phyloP scores from a whole-genome alignment of 2,888 invertebrate genomes.

The Acanthosepion lycidas region DNA sequence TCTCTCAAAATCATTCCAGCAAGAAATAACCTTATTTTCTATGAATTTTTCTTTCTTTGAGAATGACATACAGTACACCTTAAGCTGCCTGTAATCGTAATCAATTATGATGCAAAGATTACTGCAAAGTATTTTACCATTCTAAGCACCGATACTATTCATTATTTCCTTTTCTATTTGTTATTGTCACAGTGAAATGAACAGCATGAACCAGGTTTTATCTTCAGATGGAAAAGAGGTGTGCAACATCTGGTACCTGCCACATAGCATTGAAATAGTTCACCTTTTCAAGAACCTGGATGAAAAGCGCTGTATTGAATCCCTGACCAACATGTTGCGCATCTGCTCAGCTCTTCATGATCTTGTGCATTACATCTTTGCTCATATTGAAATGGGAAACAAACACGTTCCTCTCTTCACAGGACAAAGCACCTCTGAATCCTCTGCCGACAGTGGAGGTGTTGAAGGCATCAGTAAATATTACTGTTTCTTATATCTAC shows the following conservation, averaged over 20 bases:
- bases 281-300: slow-evolving; percentile 70
- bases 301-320: slow-evolving; percentile 63
- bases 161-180: background rate
- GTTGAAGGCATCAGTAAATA: slow-evolving; percentile 71
- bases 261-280: slow-evolving; percentile 72
- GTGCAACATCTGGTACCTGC: slow-evolving; percentile 74
- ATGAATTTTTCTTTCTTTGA: too few relatives aligned
- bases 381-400: slow-evolving; percentile 71
- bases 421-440: slow-evolving; percentile 51
- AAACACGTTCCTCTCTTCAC: slow-evolving; percentile 62
- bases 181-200: background rate
- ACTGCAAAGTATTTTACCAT: too few relatives aligned
- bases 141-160: too few relatives aligned
- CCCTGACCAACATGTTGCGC: slow-evolving; percentile 63
- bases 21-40: too few relatives aligned
- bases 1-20: too few relatives aligned
- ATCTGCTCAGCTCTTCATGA: slow-evolving; percentile 72
- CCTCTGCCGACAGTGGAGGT: slow-evolving; percentile 74
- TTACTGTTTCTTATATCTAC: background rate
- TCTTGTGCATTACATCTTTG: slow-evolving; percentile 73
- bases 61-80: too few relatives aligned
- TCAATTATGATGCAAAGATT: too few relatives aligned
- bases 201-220: slow-evolving; percentile 57
- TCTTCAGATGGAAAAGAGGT: slow-evolving; percentile 70
- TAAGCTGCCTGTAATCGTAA: too few relatives aligned